phyloP scores from a whole-genome alignment of 2,888 invertebrate genomes.

The Bhutanitis thaidina region DNA sequence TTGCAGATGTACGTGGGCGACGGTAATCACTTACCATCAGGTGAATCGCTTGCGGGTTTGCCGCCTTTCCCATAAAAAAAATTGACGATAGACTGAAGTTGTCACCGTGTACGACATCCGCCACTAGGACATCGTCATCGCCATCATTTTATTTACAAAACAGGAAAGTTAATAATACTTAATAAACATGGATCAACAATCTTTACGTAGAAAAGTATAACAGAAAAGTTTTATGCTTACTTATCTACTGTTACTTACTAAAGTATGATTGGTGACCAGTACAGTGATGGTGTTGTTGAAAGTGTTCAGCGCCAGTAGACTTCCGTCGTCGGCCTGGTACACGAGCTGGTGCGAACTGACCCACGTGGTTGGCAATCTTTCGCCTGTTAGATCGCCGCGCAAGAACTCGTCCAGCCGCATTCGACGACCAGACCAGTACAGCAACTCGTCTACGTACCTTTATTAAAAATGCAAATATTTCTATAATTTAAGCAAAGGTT shows the following conservation, averaged over 20 bases:
- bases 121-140: too few relatives aligned
- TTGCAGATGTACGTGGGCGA: too few relatives aligned
- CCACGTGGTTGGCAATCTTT: conserved; percentile 89
- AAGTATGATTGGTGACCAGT: conserved; percentile 92
- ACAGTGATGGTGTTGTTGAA: conserved; percentile 88
- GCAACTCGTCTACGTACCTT: conserved; percentile 92
- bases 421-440: conserved; percentile 93
- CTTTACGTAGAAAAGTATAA: too few relatives aligned
- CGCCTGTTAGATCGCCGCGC: conserved; percentile 86
- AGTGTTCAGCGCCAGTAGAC: conserved; percentile 88
- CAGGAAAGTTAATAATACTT: too few relatives aligned
- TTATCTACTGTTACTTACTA: conserved; percentile 80
- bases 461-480: not conserved
- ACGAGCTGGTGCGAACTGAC: conserved; percentile 90
- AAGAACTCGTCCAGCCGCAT: conserved; percentile 92
- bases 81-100: too few relatives aligned
- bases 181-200: too few relatives aligned
- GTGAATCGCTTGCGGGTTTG: too few relatives aligned
- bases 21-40: too few relatives aligned
- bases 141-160: too few relatives aligned
- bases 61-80: too few relatives aligned
- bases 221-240: too few relatives aligned
- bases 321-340: conserved; percentile 92
- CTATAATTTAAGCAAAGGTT: not conserved
- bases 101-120: too few relatives aligned